Evolutionary conservation across 1,140 invertebrate species (phyloP), one percentile per base, ranked within the genome.

Genomic region (Megathymus violae): DNA sequence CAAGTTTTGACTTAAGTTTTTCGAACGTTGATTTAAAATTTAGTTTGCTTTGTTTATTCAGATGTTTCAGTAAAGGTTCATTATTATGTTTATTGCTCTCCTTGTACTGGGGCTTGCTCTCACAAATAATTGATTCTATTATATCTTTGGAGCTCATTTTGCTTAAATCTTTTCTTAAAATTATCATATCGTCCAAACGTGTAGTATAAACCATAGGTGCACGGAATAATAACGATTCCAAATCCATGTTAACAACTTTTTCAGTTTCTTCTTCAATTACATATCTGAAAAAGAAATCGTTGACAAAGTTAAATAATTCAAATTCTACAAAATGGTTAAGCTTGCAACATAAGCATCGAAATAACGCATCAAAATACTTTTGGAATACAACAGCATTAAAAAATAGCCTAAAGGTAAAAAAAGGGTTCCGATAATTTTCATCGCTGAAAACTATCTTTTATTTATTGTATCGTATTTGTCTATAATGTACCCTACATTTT

Each of bases 141-240:
- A 59, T n/a, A n/a, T 51, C 15, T 19, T 9, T 14, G 9, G 17
- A 17, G 5, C 22, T 16, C 4, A 50, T n/a, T 4, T 46, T 17
- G 15, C 31, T 25, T 13, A 51, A 10, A 0, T 54, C 34, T 17
- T 41, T 47, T 46, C 43, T 54, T 6, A 70, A 65, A 40, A 72
- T 58, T 14, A 13, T 16, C 71, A 76, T 76, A 43, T 79, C 71
- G 34, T 80, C 71, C 58, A 80, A 43, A 67, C 64, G 62, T 14
- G 62, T 73, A 3, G 77, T 80, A 27, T 71, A 77, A 14, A 80
- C 48, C 11, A 68, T 41, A 6, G 47, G 62, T 40, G 11, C 5
- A 7, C n/a, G n/a, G n/a, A n/a, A n/a, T n/a, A n/a, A n/a, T n/a
- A n/a, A n/a, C n/a, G 27, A 31, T 9, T 31, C 7, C 27, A 31